Evolutionary conservation across 2,797 vertebrate genomes (phyloP).

Genomic region (Xenopus petersii): DNA sequence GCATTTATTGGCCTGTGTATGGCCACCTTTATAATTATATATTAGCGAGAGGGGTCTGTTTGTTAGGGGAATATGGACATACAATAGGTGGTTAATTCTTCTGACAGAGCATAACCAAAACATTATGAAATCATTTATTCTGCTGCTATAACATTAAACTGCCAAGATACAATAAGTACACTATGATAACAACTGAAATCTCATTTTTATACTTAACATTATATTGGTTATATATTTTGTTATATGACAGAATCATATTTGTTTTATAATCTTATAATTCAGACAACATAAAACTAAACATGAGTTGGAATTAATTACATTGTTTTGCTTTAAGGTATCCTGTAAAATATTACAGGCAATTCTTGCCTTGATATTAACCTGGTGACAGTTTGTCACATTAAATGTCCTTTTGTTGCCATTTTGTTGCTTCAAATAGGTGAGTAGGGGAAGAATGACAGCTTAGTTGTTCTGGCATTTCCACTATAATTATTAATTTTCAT

Average conservation of each 20-base stretch:
- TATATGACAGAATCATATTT: constrained; percentile 17
- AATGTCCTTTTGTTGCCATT: constrained; percentile 41
- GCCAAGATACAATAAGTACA: too few relatives aligned
- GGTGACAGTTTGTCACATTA: constrained; percentile 31
- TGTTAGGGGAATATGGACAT: too few relatives aligned
- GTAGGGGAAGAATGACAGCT: constrained; percentile 19
- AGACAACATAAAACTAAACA: constrained; percentile 25
- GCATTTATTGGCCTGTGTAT: too few relatives aligned
- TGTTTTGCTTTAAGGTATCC: too few relatives aligned
- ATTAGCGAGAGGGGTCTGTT: too few relatives aligned
- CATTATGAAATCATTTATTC: too few relatives aligned
- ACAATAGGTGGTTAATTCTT: too few relatives aligned
- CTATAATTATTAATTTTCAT: constrained; percentile 14
- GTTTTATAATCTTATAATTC: background rate
- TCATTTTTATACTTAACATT: too few relatives aligned
- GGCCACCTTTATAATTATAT: too few relatives aligned
- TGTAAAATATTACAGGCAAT: constrained; percentile 7
- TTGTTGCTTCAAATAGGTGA: constrained; percentile 7
- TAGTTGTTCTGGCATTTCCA: constrained; percentile 8
- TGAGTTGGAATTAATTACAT: constrained; percentile 36
- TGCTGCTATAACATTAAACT: too few relatives aligned
- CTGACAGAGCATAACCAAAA: too few relatives aligned
- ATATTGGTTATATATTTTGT: constrained; percentile 4
- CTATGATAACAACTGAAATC: too few relatives aligned
- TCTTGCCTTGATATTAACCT: constrained; percentile 26